Percentiles rank a stretch among this genome's conserved stretches.
Evolutionary conservation across 2,888 invertebrate genomes (phyloP).

Genomic region (Pardosa pseudoannulata): DNA sequence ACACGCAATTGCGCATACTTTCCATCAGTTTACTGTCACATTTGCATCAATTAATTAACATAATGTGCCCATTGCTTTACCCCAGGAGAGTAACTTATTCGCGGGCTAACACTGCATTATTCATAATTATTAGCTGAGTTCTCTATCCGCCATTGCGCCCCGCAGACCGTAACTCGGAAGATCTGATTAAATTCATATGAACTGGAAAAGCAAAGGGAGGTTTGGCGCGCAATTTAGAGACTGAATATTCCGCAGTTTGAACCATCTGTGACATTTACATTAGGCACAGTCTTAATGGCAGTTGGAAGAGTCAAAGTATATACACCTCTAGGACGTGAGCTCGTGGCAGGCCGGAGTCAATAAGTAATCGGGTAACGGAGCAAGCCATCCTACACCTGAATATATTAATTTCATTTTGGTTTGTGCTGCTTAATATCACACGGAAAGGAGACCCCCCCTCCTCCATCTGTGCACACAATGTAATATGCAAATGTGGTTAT

Average conservation of each 20-base stretch:
- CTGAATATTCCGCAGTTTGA: conserved; percentile 29
- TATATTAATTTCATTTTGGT: conserved; percentile 42
- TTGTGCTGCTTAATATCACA: background rate
- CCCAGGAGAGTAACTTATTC: conserved; percentile 61
- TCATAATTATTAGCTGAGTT: conserved; percentile 63
- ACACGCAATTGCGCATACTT: conserved; percentile 47
- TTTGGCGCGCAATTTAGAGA: background rate
- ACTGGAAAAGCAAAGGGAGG: conserved; percentile 29
- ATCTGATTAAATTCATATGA: conserved; percentile 69
- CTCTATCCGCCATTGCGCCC: conserved; percentile 27
- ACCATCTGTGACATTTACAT: conserved; percentile 64
- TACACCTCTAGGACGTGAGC: background rate
- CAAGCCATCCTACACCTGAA: conserved; percentile 10
- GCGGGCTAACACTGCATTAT: conserved; percentile 62
- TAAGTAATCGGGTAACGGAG: conserved; percentile 50
- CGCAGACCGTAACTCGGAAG: conserved; percentile 13
- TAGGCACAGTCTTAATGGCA: conserved; percentile 51
- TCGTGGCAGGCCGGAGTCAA: conserved; percentile 28
- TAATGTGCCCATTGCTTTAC: conserved; percentile 54
- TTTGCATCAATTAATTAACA: conserved; percentile 69
- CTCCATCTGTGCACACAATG: background rate
- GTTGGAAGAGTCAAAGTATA: conserved; percentile 27
- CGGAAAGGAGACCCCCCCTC: background rate
- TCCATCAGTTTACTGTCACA: conserved; percentile 66
- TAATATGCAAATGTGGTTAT: background rate